Evolutionary conservation across 2,888 invertebrate genomes (phyloP).

Genomic region (Epinotia nisella): DNA sequence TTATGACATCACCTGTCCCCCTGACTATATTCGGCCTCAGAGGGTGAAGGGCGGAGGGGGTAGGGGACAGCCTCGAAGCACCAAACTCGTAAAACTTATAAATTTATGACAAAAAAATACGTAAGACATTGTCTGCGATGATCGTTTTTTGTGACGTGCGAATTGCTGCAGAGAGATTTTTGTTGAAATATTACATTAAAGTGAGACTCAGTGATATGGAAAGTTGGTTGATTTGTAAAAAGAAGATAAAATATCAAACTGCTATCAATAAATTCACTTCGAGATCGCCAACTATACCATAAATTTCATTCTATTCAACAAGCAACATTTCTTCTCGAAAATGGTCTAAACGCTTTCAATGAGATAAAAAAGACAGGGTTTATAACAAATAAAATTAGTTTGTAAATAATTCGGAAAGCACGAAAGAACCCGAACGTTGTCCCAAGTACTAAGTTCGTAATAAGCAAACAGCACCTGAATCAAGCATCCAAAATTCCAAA

Average conservation of each 20-base stretch:
- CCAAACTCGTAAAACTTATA: constrained; percentile 43
- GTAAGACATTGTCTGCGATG: constrained; percentile 13
- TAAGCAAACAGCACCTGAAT: too few relatives aligned
- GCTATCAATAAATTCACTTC: too few relatives aligned
- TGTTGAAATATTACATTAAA: constrained; percentile 10
- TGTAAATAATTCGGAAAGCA: too few relatives aligned
- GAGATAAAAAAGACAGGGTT: too few relatives aligned
- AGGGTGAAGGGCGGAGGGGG: not conserved
- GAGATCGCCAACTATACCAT: too few relatives aligned
- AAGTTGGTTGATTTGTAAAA: not conserved
- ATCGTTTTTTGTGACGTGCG: constrained; percentile 25
- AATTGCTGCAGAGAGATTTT: constrained; percentile 1
- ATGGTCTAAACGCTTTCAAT: too few relatives aligned
- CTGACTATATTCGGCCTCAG: constrained; percentile 30
- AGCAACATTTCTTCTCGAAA: too few relatives aligned
- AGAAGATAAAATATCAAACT: not conserved
- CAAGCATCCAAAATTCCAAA: too few relatives aligned
- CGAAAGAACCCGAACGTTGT: too few relatives aligned
- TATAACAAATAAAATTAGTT: too few relatives aligned
- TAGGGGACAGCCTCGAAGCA: not conserved
- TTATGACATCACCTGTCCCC: constrained; percentile 37
- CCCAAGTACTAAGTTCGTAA: too few relatives aligned
- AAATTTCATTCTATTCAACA: too few relatives aligned
- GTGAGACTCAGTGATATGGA: not conserved
- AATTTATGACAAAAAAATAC: constrained; percentile 42